Conservation (phyloP, 2,888 invertebrate genomes). For the Zele albiditarsus region DNA sequence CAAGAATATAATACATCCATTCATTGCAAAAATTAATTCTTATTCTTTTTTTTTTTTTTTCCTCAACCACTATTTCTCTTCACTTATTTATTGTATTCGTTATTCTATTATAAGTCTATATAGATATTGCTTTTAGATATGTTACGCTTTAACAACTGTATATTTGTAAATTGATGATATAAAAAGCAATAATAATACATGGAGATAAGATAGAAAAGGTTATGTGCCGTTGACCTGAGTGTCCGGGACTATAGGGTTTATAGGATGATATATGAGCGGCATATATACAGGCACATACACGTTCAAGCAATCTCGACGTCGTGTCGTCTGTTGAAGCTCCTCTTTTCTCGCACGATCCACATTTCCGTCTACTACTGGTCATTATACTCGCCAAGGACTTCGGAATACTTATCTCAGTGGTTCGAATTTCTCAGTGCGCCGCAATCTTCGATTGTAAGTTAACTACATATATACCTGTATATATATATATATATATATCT, state of each 20-base stretch:
- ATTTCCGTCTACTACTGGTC: slow-evolving; percentile 31
- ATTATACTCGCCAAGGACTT: slow-evolving; percentile 28
- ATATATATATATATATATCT: not conserved
- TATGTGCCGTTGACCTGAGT: slow-evolving; percentile 1
- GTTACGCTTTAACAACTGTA: not conserved
- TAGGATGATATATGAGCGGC: slow-evolving; percentile 12
- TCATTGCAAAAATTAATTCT: not conserved
- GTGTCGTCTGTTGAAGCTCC: not conserved
- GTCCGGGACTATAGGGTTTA: slow-evolving; percentile 1
- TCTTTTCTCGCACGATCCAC: slow-evolving; percentile 29
- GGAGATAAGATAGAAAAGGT: slow-evolving; percentile 15
- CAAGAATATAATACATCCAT: not conserved
- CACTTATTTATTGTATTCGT: not conserved
- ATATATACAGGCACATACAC: slow-evolving; percentile 14
- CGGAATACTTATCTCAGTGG: slow-evolving; percentile 40
- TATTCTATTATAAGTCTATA: not conserved
- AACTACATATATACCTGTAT: not conserved
- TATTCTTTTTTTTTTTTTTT: slow-evolving; percentile 14
- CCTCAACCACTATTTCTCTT: slow-evolving; percentile 29
- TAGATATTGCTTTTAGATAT: not conserved
- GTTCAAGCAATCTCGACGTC: slow-evolving; percentile 20
- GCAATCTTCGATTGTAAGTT: slow-evolving; percentile 42
- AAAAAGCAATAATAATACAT: not conserved
- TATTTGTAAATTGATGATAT: not conserved
- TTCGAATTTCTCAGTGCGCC: slow-evolving; percentile 36